Evolutionary conservation across 2,888 invertebrate genomes (phyloP).

Genomic region (Bellardia bayeri): DNA sequence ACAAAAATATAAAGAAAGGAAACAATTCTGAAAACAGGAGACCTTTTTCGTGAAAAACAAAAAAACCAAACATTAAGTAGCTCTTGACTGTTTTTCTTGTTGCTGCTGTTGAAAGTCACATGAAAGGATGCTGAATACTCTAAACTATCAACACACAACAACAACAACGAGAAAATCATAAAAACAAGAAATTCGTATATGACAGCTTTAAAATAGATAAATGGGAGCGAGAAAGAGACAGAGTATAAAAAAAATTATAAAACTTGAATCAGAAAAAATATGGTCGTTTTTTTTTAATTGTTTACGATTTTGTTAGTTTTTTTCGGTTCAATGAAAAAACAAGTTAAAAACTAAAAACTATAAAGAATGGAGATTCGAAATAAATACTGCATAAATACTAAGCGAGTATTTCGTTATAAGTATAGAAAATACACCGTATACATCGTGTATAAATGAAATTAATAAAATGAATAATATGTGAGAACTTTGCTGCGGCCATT

Average conservation of each 20-base stretch:
- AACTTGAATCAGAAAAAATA: conserved; percentile 25
- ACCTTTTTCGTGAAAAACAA: conserved; percentile 27
- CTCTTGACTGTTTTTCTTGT: conserved; percentile 60
- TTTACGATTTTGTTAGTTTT: neutral
- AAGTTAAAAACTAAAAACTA: neutral
- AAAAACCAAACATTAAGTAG: conserved; percentile 58
- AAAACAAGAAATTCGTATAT: neutral
- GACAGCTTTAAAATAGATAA: neutral
- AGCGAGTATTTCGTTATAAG: neutral
- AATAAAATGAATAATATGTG: too few relatives aligned
- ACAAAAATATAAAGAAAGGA: conserved; percentile 20
- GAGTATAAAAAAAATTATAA: conserved; percentile 19
- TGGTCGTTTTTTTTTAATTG: neutral
- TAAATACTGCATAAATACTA: conserved; percentile 18
- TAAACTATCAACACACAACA: conserved; percentile 54
- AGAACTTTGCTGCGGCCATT: too few relatives aligned
- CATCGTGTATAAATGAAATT: neutral
- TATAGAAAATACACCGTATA: neutral
- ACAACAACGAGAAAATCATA: conserved; percentile 8
- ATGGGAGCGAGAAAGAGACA: neutral
- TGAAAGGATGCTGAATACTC: conserved; percentile 57
- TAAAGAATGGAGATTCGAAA: neutral
- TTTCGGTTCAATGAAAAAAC: neutral
- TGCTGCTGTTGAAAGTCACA: conserved; percentile 52
- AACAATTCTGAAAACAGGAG: conserved; percentile 34